Evolutionary conservation across 2,113 vertebrate species (phyloP).

Genomic region (Odobenus rosmarus): DNA sequence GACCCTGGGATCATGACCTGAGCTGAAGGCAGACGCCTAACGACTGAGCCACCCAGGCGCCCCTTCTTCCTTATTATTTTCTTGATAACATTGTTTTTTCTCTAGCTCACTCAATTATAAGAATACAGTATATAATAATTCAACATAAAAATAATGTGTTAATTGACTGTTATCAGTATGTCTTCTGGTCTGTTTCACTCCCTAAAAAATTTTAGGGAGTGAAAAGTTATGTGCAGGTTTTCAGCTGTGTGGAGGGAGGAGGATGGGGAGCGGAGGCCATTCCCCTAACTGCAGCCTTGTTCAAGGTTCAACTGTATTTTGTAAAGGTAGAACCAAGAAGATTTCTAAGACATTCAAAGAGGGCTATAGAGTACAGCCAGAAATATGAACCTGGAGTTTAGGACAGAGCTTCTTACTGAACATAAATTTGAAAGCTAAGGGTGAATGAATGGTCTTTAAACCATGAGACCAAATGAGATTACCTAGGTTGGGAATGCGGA

Average conservation of each 20-base stretch:
- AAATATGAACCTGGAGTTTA: background rate
- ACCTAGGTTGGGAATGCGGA: background rate
- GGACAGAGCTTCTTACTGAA: background rate
- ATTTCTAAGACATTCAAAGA: background rate
- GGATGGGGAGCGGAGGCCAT: background rate
- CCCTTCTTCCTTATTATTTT: background rate
- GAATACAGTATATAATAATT: background rate
- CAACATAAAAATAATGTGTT: background rate
- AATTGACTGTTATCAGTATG: background rate
- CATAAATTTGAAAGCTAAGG: slow-evolving; percentile 22
- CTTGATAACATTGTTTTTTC: background rate
- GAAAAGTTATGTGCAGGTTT: background rate
- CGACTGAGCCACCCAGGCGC: background rate
- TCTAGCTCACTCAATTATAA: background rate
- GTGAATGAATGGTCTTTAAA: background rate
- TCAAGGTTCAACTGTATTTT: background rate
- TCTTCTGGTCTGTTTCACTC: background rate
- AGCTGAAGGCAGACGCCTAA: background rate
- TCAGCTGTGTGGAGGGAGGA: background rate
- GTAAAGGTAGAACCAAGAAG: background rate
- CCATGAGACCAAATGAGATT: background rate
- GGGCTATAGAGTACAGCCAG: background rate
- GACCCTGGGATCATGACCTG: background rate
- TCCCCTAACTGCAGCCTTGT: background rate
- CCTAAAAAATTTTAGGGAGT: background rate